Evolutionary conservation across 2,888 invertebrate genomes (phyloP).

Genomic region (Elaeidobius kamerunicus): DNA sequence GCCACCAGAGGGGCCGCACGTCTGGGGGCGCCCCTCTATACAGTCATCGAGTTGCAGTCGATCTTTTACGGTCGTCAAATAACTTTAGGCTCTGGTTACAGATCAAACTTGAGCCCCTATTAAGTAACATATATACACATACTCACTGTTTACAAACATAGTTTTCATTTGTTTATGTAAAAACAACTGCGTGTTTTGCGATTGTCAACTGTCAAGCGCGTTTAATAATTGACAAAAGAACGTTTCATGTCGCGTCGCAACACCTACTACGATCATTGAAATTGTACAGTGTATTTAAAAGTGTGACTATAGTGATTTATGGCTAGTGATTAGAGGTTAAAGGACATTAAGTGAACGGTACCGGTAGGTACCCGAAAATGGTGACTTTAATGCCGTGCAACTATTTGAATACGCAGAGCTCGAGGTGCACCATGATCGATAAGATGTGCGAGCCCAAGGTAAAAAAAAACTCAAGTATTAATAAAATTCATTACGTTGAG

Average conservation of each 20-base stretch:
- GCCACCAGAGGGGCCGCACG: slow-evolving; percentile 34
- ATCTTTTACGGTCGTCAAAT: slow-evolving; percentile 23
- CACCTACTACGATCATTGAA: slow-evolving; percentile 3
- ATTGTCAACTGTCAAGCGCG: too few species aligned
- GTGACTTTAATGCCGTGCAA: slow-evolving; percentile 67
- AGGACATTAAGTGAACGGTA: slow-evolving; percentile 25
- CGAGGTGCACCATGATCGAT: slow-evolving; percentile 51
- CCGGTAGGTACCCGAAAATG: slow-evolving; percentile 50
- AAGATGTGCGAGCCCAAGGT: slow-evolving; percentile 52
- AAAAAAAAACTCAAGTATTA: too few species aligned
- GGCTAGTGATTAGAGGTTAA: slow-evolving; percentile 16
- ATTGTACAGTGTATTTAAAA: slow-evolving; percentile 1
- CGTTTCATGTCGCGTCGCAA: slow-evolving; percentile 11
- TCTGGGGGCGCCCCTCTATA: slow-evolving; percentile 33
- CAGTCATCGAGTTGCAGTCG: slow-evolving; percentile 27
- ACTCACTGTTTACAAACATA: slow-evolving; percentile 16
- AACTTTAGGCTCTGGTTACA: slow-evolving; percentile 24
- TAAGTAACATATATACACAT: slow-evolving; percentile 7
- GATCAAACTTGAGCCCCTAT: slow-evolving; percentile 21
- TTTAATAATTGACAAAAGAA: too few species aligned
- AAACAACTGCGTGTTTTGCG: too few species aligned
- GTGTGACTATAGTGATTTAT: slow-evolving; percentile 8
- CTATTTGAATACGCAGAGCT: slow-evolving; percentile 57
- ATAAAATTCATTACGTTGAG: too few species aligned
- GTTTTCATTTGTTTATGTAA: slow-evolving; percentile 1